Evolutionary conservation across 2,797 vertebrate species (phyloP).

Genomic region (Presbytis comata): DNA sequence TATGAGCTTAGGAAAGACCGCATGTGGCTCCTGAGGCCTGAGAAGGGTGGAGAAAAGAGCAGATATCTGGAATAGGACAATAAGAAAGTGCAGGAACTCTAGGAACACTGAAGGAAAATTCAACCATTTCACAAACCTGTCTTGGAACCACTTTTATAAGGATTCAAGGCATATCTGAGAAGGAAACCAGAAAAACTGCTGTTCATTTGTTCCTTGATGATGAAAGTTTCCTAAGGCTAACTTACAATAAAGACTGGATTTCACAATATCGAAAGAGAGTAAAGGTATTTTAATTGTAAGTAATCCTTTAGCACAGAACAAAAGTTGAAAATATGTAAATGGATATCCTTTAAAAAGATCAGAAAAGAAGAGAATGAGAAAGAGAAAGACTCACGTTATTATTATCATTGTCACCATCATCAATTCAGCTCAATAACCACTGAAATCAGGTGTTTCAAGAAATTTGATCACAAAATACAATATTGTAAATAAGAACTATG

Average conservation of each 20-base stretch:
- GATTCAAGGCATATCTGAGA: not conserved
- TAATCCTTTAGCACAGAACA: not conserved
- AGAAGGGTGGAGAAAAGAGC: not conserved
- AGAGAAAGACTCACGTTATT: not conserved
- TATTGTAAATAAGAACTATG: not conserved
- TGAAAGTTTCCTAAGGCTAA: not conserved
- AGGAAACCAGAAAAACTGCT: not conserved
- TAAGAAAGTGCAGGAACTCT: not conserved
- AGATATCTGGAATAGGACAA: not conserved
- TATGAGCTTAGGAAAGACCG: not conserved
- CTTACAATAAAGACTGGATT: not conserved
- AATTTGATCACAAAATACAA: not conserved
- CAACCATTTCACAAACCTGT: not conserved
- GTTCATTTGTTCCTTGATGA: not conserved
- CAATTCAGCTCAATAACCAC: not conserved
- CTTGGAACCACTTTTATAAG: not conserved
- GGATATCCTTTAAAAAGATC: not conserved
- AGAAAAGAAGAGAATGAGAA: not conserved
- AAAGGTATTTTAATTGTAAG: not conserved
- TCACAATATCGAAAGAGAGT: not conserved
- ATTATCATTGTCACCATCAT: not conserved
- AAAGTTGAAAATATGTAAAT: not conserved
- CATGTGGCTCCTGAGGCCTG: too few species aligned
- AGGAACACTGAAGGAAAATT: not conserved
- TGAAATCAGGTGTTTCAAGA: not conserved